These are phyloP conservation scores for Lutjanus erythropterus DNA, from an alignment of 2,113 vertebrate genomes.

Conservation along the genomic window DNA sequence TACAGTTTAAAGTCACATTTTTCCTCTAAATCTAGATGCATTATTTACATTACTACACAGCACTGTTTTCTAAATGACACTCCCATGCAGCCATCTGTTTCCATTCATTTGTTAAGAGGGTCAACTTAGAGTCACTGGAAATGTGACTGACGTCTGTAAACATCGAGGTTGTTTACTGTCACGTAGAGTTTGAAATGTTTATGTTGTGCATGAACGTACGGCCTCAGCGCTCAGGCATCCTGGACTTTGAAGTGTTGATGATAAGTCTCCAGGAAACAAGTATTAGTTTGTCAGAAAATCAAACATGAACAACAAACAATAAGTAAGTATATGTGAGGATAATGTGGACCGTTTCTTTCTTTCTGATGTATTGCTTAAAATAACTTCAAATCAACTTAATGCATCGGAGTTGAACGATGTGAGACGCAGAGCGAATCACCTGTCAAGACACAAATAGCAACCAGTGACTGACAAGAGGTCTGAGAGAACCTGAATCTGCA, in stretches of 20 bases:
- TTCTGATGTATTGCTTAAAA: neutral
- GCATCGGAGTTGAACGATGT: too few species aligned
- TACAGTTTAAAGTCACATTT: neutral
- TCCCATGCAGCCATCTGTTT: neutral
- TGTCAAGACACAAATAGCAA: neutral
- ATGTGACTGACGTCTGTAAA: conserved; percentile 7
- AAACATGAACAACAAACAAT: neutral
- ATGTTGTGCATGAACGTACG: neutral
- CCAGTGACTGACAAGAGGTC: neutral
- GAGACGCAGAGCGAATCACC: too few species aligned
- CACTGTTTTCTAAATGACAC: neutral
- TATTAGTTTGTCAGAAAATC: neutral
- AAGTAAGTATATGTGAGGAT: neutral
- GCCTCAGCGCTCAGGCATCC: neutral
- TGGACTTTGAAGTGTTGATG: neutral
- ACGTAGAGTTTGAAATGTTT: conserved; percentile 21
- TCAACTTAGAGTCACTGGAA: neutral
- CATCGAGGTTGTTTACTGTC: conserved; percentile 11
- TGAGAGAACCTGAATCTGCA: neutral
- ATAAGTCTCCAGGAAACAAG: neutral
- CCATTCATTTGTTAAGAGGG: neutral
- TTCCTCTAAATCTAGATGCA: neutral
- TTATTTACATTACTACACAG: neutral
- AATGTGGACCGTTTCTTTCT: neutral
- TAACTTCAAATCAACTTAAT: neutral